phyloP scores from a whole-genome alignment of 2,888 invertebrate genomes.

The Thysanoteuthis rhombus region DNA sequence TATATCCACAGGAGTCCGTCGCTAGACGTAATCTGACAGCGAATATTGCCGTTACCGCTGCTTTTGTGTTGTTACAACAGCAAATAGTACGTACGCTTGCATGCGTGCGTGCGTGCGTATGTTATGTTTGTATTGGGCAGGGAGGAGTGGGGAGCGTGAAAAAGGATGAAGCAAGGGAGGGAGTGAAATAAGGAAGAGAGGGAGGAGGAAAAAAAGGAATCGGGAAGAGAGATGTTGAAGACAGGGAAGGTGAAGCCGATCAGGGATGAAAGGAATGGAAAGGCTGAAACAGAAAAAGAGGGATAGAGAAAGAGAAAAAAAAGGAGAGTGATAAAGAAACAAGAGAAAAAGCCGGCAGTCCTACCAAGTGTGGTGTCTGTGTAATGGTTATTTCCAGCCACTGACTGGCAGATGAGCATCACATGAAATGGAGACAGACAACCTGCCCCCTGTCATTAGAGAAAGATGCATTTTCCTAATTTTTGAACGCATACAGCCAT shows the following conservation, averaged over 20 bases:
- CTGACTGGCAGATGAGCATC: constrained; percentile 12
- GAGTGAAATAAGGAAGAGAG: too few relatives aligned
- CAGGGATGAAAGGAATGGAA: neutral
- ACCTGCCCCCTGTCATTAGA: constrained; percentile 12
- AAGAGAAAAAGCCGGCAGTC: neutral
- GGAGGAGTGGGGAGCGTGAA: neutral
- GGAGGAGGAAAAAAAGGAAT: too few relatives aligned
- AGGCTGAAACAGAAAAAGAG: neutral
- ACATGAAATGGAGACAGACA: constrained; percentile 12
- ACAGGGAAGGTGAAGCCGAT: neutral
- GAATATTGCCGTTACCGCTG: neutral
- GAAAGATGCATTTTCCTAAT: neutral
- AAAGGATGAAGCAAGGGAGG: neutral
- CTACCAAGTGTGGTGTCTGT: constrained; percentile 12
- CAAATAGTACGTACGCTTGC: neutral
- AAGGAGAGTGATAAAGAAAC: neutral
- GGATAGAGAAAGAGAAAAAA: neutral
- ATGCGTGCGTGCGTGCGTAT: neutral
- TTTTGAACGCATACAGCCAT: constrained; percentile 12
- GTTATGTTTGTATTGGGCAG: neutral
- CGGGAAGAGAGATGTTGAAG: neutral
- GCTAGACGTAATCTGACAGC: constrained; percentile 12
- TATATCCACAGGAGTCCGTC: neutral
- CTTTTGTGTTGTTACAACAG: constrained; percentile 12
- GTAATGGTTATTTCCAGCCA: constrained; percentile 12